Base-by-base conservation (phyloP, 2,888 invertebrate species). In the Caenorhabditis imperialis region DNA sequence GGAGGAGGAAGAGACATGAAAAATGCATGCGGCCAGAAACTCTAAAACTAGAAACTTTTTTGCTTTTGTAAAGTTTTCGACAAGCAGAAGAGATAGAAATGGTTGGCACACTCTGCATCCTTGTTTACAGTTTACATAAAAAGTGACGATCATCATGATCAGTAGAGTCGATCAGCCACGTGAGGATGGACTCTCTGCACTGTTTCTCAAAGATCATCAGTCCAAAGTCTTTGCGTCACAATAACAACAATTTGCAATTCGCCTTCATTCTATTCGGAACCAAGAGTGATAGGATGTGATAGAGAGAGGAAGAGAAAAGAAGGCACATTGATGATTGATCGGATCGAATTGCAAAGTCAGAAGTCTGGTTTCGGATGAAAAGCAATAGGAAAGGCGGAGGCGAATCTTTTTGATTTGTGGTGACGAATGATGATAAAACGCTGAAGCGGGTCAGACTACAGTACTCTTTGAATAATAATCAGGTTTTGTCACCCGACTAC, bases 321-420 rank as follows among this genome's bases (percentile, higher is more conserved):
- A n/a, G n/a, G n/a, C n/a, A n/a, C n/a, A n/a, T n/a, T 65, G 65
- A 30, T 65, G 65, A 65, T 65, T 55, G 55, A 65, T 55, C 55
- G 55, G 65, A 65, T 65, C 65, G 48, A 50, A 55, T 65, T 42
- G 48, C 48, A n/a, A n/a, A n/a, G n/a, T 40, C 44, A 38, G 62
- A 45, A 53, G 63, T 63, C 63, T 63, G 63, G 63, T 55, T 63
- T 55, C 48, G 33, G 33, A 16, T 33, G 40, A 40, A 38, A 4
- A 38, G 38, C 14, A 38, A 38, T 6, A 38, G 38, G 12, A 38
- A 33, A 33, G 12, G 16, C 14, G 12, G 38, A 38, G 16, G 12
- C 30, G 40, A 16, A 33, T 20, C 65, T 50, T 65, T 55, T 55
- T 65, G 65, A 37, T 65, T 48, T 65, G 42, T 54, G 65, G 57